phyloP scores from a whole-genome alignment of 2,888 invertebrate genomes.

The Papilio gigon region DNA sequence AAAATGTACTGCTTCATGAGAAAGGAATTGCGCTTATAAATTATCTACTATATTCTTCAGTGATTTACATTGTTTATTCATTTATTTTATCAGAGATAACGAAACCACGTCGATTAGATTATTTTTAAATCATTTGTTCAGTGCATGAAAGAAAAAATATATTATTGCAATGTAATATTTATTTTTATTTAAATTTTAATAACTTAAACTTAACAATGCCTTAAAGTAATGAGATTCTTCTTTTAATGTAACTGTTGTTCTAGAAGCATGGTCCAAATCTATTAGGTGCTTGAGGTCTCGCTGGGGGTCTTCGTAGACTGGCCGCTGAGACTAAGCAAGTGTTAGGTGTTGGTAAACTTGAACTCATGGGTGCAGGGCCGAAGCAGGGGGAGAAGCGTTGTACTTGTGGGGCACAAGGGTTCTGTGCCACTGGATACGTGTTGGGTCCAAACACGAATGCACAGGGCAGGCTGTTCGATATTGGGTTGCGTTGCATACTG shows the following conservation, averaged over 20 bases:
- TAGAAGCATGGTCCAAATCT: conserved; percentile 26
- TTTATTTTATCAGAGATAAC: no score
- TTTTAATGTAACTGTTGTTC: neutral
- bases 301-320: conserved; percentile 2
- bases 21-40: no score
- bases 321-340: conserved; percentile 6
- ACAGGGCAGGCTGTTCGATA: conserved; percentile 15
- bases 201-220: neutral
- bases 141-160: neutral
- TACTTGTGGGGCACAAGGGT: conserved; percentile 15
- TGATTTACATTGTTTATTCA: no score
- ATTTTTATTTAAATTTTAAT: conserved; percentile 2
- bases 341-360: neutral
- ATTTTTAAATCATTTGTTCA: no score
- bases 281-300: conserved; percentile 2
- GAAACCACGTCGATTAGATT: no score
- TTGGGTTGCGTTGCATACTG: conserved; percentile 15
- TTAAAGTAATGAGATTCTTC: conserved; percentile 4
- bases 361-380: conserved; percentile 15
- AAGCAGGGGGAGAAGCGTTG: conserved; percentile 22
- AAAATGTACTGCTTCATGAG: no score
- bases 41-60: no score
- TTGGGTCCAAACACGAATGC: conserved; percentile 11
- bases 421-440: neutral
- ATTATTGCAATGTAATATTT: neutral